phyloP scores from a whole-genome alignment of 2,888 invertebrate species.

The Eristalis intricaria region DNA sequence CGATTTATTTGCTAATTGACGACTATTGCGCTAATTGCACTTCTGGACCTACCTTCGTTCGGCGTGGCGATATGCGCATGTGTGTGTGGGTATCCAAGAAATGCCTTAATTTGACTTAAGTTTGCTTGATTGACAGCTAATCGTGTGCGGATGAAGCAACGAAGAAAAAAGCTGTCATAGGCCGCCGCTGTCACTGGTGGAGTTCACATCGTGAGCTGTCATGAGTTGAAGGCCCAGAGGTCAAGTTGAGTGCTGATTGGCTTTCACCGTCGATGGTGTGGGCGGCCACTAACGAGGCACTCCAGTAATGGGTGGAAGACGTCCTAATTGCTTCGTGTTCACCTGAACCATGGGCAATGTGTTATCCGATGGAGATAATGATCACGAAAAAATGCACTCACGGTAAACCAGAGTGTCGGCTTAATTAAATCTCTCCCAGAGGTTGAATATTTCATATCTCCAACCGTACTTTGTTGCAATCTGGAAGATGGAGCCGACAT shows the following conservation, averaged over 20 bases:
- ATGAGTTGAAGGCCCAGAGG: conserved; percentile 39
- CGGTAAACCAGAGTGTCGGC: conserved; percentile 11
- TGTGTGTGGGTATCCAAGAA: conserved; percentile 8
- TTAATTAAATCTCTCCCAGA: conserved; percentile 42
- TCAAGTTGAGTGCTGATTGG: conserved; percentile 16
- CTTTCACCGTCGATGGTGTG: conserved; percentile 16
- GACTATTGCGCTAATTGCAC: conserved; percentile 63
- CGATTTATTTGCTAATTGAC: conserved; percentile 61
- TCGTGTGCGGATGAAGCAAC: conserved; percentile 8
- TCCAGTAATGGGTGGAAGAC: background rate
- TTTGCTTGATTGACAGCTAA: background rate
- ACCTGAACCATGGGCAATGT: background rate
- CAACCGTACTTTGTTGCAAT: conserved; percentile 23
- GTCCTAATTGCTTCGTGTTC: conserved; percentile 14
- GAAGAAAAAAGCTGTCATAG: conserved; percentile 20
- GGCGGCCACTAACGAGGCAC: background rate
- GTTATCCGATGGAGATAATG: conserved; percentile 11
- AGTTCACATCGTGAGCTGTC: background rate
- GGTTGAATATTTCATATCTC: conserved; percentile 1
- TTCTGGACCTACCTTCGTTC: background rate
- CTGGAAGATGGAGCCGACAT: background rate
- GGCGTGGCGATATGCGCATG: background rate
- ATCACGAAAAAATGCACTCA: background rate
- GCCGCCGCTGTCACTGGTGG: conserved; percentile 15
- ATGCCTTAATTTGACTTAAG: conserved; percentile 48